These are phyloP conservation scores for Limonius californicus DNA, from an alignment of 1,140 invertebrate species.

Conservation along the genomic window DNA sequence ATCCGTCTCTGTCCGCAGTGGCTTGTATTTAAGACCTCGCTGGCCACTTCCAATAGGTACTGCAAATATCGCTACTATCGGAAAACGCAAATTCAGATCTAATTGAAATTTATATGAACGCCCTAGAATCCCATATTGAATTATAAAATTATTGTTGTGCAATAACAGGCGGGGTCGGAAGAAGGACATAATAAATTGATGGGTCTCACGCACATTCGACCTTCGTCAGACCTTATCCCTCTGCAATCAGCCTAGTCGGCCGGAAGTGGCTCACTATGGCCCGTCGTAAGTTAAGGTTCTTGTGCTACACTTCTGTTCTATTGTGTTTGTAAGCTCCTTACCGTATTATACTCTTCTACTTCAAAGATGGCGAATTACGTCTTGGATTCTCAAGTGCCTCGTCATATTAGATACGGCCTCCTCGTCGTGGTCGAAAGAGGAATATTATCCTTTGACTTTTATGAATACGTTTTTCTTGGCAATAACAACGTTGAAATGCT, in stretches of 20 bases:
- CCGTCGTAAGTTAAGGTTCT: neutral
- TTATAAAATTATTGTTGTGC: neutral
- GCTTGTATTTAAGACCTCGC: too few species aligned
- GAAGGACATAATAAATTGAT: neutral
- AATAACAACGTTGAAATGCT: neutral
- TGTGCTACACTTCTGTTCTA: conserved; percentile 1
- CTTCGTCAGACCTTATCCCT: neutral
- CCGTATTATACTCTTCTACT: neutral
- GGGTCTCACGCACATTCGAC: neutral
- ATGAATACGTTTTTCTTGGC: neutral
- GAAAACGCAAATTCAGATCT: too few species aligned
- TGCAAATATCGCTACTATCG: too few species aligned
- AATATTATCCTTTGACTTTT: conserved; percentile 1
- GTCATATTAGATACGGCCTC: neutral
- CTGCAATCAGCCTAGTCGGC: neutral
- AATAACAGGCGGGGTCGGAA: neutral
- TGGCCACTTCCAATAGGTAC: too few species aligned
- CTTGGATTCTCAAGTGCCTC: neutral
- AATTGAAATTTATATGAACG: too few species aligned
- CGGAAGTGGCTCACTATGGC: neutral
- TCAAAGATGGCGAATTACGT: conserved; percentile 1
- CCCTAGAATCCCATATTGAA: neutral
- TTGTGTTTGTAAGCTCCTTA: neutral
- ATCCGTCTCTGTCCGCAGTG: too few species aligned
- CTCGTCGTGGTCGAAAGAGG: neutral